Percentiles rank a stretch among this genome's conserved stretches.
Evolutionary conservation across 2,113 vertebrate genomes (phyloP).

Genomic region (Fukomys damarensis): DNA sequence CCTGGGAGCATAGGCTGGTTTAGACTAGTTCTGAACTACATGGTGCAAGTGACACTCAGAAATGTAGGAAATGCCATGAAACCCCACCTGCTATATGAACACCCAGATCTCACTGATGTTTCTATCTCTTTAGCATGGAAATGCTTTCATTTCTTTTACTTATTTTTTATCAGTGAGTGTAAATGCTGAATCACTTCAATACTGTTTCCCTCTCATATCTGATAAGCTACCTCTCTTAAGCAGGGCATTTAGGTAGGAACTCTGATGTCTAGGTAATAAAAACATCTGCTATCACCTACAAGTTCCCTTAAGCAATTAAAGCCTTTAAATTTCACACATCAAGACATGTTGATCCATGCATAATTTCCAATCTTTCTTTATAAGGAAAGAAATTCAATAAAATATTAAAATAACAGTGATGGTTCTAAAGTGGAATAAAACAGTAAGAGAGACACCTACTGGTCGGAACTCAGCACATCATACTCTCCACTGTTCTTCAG

Average conservation of each 20-base stretch:
- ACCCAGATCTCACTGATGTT: background rate
- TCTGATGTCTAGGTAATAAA: background rate
- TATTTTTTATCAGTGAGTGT: background rate
- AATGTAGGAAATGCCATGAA: background rate
- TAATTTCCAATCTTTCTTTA: conserved; percentile 39
- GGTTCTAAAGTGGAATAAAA: background rate
- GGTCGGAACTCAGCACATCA: background rate
- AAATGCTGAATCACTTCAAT: background rate
- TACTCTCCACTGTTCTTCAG: too few species aligned
- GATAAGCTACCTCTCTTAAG: background rate
- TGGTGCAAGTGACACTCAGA: background rate
- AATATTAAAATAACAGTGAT: conserved; percentile 20
- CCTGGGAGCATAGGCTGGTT: background rate
- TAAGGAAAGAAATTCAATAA: conserved; percentile 39
- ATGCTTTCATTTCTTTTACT: background rate
- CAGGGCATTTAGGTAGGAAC: background rate
- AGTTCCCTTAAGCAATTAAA: background rate
- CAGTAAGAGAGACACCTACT: conserved; percentile 61
- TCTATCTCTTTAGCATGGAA: background rate
- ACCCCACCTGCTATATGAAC: background rate
- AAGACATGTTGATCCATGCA: background rate
- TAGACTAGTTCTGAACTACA: background rate
- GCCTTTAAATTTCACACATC: background rate
- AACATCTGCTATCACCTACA: background rate
- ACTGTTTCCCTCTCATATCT: background rate